Evolutionary conservation across 1,140 invertebrate genomes (phyloP), one percentile per base, ranked within the genome.

Genomic region (Phenacoccus solenopsis): DNA sequence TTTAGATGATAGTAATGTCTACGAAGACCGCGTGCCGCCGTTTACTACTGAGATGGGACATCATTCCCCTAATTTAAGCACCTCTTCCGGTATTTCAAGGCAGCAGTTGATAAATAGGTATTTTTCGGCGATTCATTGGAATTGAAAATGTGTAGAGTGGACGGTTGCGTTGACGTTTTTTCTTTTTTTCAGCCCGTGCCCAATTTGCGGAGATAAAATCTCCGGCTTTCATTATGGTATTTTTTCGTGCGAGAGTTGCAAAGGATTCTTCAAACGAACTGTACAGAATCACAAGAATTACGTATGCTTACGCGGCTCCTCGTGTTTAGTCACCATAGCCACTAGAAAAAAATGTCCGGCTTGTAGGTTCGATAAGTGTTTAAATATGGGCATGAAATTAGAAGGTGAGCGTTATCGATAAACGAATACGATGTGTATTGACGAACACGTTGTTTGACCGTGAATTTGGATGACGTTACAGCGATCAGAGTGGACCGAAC

Each of bases 201-300:
- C 93, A 9, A 94, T 97, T 69, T 97, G 94, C 77, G 93, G 93
- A 0, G 94, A 97, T 78, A 93, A 94, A 78, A 95, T 96, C 74
- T 94, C 91, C 73, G 94, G 94, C 12, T 95, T 95, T 79, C 93
- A 96, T 78, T 96, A 96, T 76, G 93, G 93, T 12, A 97, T 98
- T 74, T 97, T 96, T 79, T 95, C 93, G 12, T 98, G 95, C 81
- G 95, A 98, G 78, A 95, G 91, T 12, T 98, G 90, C 78, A 98
- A 98, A 82, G 96, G 96, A 2, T 98, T 98, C 80, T 98, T 98
- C 81, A 98, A 98, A 79, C 84, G 96, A 72, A 98, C 94, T 56
- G 96, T 98, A 3, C 95, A 98, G 81, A 98, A 98, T 78, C 87
- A 95, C 68, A 97, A 98, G 80, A 93, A 94, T 78, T 98, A 98